Percentiles rank a stretch among this genome's conserved stretches.
Conservation (phyloP, 2,797 vertebrate genomes). For the Tiaroga cobitis region DNA sequence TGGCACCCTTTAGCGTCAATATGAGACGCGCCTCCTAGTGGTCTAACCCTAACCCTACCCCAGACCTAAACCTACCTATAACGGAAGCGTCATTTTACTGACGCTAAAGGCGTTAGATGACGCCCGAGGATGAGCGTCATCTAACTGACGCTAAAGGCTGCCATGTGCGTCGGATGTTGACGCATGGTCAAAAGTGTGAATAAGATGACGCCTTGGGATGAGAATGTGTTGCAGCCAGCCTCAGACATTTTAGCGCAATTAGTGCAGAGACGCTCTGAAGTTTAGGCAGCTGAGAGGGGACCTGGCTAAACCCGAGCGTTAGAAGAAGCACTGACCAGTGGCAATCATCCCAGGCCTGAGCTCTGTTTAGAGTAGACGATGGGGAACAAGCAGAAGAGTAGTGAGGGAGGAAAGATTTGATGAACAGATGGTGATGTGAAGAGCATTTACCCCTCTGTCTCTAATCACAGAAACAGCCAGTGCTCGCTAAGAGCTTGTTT, state of each 20-base stretch:
- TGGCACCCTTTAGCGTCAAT: too few relatives aligned
- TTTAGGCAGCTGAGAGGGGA: conserved; percentile 2
- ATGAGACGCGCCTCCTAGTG: too few relatives aligned
- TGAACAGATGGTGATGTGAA: conserved; percentile 54
- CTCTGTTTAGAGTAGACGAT: background rate
- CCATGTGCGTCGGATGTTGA: too few relatives aligned
- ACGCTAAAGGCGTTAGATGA: too few relatives aligned
- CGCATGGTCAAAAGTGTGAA: too few relatives aligned
- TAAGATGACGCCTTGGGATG: too few relatives aligned
- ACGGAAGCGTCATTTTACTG: too few relatives aligned
- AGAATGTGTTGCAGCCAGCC: too few relatives aligned
- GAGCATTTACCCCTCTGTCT: conserved; percentile 15
- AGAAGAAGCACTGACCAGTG: conserved; percentile 22
- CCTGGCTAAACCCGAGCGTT: background rate
- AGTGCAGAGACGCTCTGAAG: conserved; percentile 28
- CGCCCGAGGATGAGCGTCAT: too few relatives aligned
- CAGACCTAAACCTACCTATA: too few relatives aligned
- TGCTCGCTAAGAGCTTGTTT: conserved; percentile 22
- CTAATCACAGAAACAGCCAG: conserved; percentile 22
- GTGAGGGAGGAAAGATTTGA: conserved; percentile 20
- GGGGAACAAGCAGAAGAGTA: conserved; percentile 29
- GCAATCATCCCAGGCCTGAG: conserved; percentile 6
- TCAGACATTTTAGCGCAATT: conserved; percentile 24
- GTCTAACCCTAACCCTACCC: too few relatives aligned
- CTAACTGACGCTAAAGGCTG: too few relatives aligned